These are phyloP conservation scores for Drosophila ananassae DNA, from an alignment of 1,140 invertebrate species.

Conservation along the genomic window DNA sequence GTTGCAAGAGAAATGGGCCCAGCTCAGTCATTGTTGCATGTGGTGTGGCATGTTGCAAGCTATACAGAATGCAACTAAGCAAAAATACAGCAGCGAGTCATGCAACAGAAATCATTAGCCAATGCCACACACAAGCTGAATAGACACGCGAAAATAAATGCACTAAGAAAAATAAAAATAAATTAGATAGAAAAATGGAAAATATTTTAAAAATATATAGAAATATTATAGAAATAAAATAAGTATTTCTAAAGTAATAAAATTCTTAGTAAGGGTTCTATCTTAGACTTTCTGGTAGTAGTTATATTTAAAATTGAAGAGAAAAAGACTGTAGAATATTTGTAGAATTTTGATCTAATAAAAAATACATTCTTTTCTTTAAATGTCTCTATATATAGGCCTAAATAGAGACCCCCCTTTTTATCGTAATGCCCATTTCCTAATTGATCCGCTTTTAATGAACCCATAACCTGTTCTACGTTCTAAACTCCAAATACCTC, in stretches of 20 bases:
- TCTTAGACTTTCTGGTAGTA: too few relatives aligned
- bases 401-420: too few relatives aligned
- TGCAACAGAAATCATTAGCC: conserved; percentile 18
- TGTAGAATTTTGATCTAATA: too few relatives aligned
- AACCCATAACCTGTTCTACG: background rate
- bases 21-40: conserved; percentile 53
- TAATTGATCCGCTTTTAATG: background rate
- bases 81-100: conserved; percentile 29
- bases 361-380: too few relatives aligned
- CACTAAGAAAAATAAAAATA: conserved; percentile 1
- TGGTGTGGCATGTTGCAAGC: conserved; percentile 12
- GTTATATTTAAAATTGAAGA: too few relatives aligned
- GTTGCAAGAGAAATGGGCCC: conserved; percentile 18
- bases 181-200: background rate
- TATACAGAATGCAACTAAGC: conserved; percentile 18
- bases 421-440: background rate
- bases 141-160: conserved; percentile 14
- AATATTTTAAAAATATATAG: too few relatives aligned
- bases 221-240: too few relatives aligned
- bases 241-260: too few relatives aligned
- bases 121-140: conserved; percentile 26
- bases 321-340: too few relatives aligned
- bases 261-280: too few relatives aligned
- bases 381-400: too few relatives aligned
- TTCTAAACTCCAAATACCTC: background rate